phyloP scores from a whole-genome alignment of 2,888 invertebrate genomes.

The Gymnoscelis rufifasciata region DNA sequence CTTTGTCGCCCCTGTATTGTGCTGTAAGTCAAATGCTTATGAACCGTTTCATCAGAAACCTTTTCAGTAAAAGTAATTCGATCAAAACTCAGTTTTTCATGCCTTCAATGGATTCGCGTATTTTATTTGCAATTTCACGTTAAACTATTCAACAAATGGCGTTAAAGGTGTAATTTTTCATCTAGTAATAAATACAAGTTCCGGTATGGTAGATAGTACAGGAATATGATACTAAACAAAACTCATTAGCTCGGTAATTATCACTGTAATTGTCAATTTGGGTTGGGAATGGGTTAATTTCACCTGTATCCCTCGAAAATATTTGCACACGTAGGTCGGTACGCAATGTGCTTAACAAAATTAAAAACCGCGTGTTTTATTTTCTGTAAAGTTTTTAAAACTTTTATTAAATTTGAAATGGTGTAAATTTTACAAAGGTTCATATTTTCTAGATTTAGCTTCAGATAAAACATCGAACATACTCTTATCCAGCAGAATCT shows the following conservation, averaged over 20 bases:
- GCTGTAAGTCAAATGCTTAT: conserved; percentile 55
- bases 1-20: conserved; percentile 72
- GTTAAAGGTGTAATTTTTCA: neutral
- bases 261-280: neutral
- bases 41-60: conserved; percentile 47
- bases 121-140: neutral
- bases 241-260: neutral
- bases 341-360: neutral
- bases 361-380: neutral
- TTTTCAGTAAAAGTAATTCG: conserved; percentile 33
- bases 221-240: neutral
- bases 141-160: no score
- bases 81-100: conserved; percentile 31
- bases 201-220: neutral
- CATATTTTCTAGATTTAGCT: neutral
- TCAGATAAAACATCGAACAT: neutral
- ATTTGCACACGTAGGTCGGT: neutral
- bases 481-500: neutral
- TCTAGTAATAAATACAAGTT: neutral
- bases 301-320: neutral
- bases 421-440: no score
- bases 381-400: no score
- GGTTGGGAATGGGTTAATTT: neutral
- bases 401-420: no score
- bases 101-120: neutral